Base-by-base conservation (phyloP, 1,140 invertebrate species). In the Pentalonia nigronervosa region DNA sequence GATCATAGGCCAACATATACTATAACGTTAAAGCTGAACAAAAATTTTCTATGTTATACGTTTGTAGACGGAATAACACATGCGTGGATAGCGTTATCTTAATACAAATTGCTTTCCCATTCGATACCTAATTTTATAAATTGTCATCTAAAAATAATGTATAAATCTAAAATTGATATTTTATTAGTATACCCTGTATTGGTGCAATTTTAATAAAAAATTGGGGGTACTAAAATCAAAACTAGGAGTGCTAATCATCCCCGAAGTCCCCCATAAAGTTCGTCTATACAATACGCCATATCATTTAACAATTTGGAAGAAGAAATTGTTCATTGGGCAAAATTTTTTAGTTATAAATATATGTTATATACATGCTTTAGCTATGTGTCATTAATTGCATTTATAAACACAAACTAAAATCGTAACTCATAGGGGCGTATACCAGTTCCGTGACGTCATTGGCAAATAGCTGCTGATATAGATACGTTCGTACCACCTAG, bases 401-500 rank as follows among this genome's bases (percentile, higher is more conserved):
- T 76, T 76, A 76, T 76, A 76, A 47, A 88, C 11, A 50, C 87
- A 34, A 88, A 53, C 30, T 17, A 53, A 88, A 88, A 88, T 48
- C 36, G 41, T 76, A 76, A 76, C 60, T 76, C 60, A 76, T 76
- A 53, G 87, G 87, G 87, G 87, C 87, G 87, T 89, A 23, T 86
- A 86, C 34, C 34, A 86, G 45, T 47, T 41, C 45, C 34, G 50
- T 89, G 87, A 48, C 86, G 86, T 89, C 25, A 11, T 86, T 41
- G 41, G 25, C 84, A 76, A 76, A 76, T 76, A 76, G n/a, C 6
- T 76, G 60, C 3, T 76, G n/a, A 76, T 76, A 76, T n/a, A 76
- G 41, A 14, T 86, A 20, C 30, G 30, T 86, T 93, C 48, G 91
- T 93, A 93, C 81, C 91, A 93, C 25, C 91, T 56, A 20, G 91